These are phyloP conservation scores for Loxodonta africana DNA, from an alignment of 2,113 vertebrate genomes.

Conservation along the genomic window DNA sequence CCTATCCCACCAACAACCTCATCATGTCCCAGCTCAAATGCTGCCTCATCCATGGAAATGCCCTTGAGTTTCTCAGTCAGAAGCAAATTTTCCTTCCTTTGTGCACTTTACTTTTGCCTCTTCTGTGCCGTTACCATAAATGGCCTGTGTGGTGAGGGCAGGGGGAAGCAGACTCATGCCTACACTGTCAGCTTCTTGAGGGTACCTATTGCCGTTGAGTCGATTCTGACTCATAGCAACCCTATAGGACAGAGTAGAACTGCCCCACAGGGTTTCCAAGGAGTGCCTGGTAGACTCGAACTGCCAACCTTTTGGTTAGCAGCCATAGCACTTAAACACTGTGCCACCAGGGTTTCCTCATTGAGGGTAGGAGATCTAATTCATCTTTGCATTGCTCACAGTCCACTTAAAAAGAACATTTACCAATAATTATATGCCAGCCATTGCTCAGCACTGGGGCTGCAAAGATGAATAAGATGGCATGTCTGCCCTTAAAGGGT, in stretches of 20 bases:
- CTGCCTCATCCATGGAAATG: background rate
- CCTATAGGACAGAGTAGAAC: too few species aligned
- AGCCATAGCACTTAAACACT: too few species aligned
- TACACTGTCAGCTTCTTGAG: background rate
- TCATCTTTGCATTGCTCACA: background rate
- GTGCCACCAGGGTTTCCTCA: background rate
- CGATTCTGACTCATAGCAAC: too few species aligned
- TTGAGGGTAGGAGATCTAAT: background rate
- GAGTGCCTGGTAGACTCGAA: too few species aligned
- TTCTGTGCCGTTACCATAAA: background rate
- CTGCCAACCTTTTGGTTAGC: too few species aligned
- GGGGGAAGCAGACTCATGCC: background rate
- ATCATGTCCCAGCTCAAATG: background rate
- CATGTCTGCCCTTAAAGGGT: background rate
- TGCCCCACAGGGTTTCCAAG: too few species aligned
- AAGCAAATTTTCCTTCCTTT: background rate
- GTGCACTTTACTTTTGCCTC: background rate
- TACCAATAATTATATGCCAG: slow-evolving; percentile 36
- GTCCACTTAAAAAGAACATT: slow-evolving; percentile 13
- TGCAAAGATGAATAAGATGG: background rate
- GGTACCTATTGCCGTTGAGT: background rate
- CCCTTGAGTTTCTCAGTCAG: background rate
- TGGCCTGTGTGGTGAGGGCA: background rate
- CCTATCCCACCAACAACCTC: background rate
- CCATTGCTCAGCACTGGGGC: background rate